phyloP scores from a whole-genome alignment of 92 coral and sea anemone species.

The Meandrina meandrites region DNA sequence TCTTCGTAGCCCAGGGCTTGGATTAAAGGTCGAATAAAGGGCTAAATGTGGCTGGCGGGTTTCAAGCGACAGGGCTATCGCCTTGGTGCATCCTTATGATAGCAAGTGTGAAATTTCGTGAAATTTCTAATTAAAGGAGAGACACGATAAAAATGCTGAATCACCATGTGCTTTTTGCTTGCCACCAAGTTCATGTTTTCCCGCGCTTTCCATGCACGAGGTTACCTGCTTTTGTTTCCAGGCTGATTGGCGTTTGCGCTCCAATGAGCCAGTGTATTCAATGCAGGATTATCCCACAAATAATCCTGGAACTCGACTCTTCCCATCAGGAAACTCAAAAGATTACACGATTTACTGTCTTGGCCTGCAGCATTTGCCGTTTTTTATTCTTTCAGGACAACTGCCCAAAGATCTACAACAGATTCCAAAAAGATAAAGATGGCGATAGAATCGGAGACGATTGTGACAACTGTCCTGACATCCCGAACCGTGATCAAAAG shows the following conservation, averaged over 20 bases:
- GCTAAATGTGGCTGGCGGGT: neutral
- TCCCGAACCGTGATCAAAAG: slow-evolving; percentile 77
- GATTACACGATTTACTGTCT: neutral
- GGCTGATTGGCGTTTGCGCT: neutral
- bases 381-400: slow-evolving; percentile 67
- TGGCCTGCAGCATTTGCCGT: neutral
- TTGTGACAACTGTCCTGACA: slow-evolving; percentile 86
- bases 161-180: neutral
- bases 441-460: slow-evolving; percentile 82
- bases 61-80: too few species aligned
- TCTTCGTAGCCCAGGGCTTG: neutral
- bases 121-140: neutral
- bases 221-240: neutral
- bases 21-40: neutral
- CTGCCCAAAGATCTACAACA: slow-evolving; percentile 74
- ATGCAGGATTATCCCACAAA: neutral
- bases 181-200: neutral
- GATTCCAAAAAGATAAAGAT: slow-evolving; percentile 72
- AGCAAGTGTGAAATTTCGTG: too few species aligned
- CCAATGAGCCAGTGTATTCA: neutral
- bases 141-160: neutral
- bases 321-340: too few species aligned
- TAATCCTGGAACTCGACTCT: neutral
- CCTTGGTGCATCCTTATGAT: neutral
- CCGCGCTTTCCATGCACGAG: neutral